Evolutionary conservation across 2,113 vertebrate species (phyloP).

Genomic region (Peucedramus taeniatus): DNA sequence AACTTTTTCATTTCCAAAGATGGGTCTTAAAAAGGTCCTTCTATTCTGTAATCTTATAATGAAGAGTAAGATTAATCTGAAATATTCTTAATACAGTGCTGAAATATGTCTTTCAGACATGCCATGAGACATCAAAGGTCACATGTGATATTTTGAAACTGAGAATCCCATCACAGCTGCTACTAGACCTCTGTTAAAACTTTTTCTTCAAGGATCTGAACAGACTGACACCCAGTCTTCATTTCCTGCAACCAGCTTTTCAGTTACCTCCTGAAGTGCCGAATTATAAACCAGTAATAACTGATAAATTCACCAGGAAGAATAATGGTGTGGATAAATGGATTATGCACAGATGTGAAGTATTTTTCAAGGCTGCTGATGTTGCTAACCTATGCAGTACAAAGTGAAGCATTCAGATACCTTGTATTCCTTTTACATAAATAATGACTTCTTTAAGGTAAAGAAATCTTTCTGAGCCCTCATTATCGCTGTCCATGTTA

Average conservation of each 20-base stretch:
- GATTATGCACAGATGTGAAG: neutral
- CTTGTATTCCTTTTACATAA: neutral
- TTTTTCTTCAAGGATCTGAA: neutral
- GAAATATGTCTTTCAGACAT: constrained; percentile 19
- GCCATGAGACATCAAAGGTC: neutral
- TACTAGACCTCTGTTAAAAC: neutral
- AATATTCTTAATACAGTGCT: neutral
- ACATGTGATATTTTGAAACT: neutral
- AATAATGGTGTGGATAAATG: neutral
- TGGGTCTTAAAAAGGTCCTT: neutral
- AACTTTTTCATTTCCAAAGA: neutral
- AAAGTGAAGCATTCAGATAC: neutral
- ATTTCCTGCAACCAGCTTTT: neutral
- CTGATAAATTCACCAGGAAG: neutral
- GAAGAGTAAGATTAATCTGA: constrained; percentile 15
- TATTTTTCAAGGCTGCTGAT: neutral
- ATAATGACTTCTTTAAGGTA: neutral
- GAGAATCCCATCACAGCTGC: neutral
- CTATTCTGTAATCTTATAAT: neutral
- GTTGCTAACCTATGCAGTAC: neutral
- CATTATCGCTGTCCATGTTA: neutral
- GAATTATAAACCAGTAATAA: neutral
- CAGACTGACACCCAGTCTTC: neutral
- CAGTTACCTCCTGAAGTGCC: neutral
- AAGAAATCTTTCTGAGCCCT: neutral